Base-by-base conservation (phyloP, 2,797 vertebrate species). In the Chloroceryle amazona region DNA sequence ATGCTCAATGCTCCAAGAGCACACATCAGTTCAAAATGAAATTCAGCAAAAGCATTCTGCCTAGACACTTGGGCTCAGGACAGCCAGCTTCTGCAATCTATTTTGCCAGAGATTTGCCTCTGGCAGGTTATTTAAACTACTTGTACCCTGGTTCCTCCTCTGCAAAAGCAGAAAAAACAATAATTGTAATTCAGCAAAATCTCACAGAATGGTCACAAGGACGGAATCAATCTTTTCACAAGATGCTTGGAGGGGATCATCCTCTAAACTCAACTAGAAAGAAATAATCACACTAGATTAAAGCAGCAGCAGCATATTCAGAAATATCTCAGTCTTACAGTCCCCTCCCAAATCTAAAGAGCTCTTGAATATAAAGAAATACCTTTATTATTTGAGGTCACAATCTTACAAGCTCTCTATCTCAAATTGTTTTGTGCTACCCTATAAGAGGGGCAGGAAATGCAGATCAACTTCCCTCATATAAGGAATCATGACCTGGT, bases 61-160 rank as follows among this genome's bases (percentile, higher is more conserved):
- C 81, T 73, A 76, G 84, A 76, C 54, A 62, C 71, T 54, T 61
- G 44, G 49, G 78, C 61, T 82, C 72, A 82, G 68, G 60, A 90
- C 39, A 70, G 33, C 8, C 52, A 78, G 52, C n/a, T 89, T 35
- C 86, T 71, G 57, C 81, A 66, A 87, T 61, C 79, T 71, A 35
- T 70, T 94, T 68, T 94, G 57, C 55, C 52, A 67, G 67, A 85
- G 31, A 89, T 87, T 81, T 91, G 81, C 91, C 79, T 89, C 76
- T 82, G 33, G 67, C 67, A 87, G 49, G 75, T 83, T 81, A 95
- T 60, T 88, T 92, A 91, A 94, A 85, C 74, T 82, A 89, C 61
- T 72, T 87, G 60, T 67, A 76, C 23, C n/a, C 41, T 39, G 49
- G 63, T 22, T 87, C 49, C 26, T 78, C 49, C 58, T 61, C 63